phyloP scores from a whole-genome alignment of 2,113 vertebrate species.

The Colaptes auratus region DNA sequence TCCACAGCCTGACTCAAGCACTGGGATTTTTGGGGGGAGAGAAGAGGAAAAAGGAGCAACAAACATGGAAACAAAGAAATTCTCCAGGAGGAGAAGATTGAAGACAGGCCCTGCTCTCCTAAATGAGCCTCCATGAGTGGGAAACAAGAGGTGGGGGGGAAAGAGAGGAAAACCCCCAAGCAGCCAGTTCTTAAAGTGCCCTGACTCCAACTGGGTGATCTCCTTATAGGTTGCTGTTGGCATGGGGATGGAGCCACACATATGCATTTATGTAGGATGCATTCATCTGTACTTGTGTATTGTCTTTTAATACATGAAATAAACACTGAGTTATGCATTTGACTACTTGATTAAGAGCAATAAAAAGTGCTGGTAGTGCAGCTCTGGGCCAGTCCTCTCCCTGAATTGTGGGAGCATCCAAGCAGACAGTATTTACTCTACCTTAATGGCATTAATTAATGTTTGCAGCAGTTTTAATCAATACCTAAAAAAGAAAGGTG shows the following conservation, averaged over 20 bases:
- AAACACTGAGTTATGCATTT: not conserved
- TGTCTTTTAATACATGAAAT: not conserved
- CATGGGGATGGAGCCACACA: not conserved
- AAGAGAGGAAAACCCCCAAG: not conserved
- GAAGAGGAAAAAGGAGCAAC: not conserved
- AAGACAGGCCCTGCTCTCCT: too few relatives aligned
- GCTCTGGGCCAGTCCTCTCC: not conserved
- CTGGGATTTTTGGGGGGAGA: rapidly evolving
- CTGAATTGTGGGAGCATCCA: not conserved
- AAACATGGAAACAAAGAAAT: not conserved
- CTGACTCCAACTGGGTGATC: not conserved
- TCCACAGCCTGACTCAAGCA: rapidly evolving
- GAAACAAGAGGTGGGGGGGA: not conserved
- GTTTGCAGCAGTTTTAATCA: not conserved
- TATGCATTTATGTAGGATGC: not conserved
- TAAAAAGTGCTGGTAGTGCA: not conserved
- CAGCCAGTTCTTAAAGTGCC: not conserved
- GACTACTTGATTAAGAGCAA: not conserved
- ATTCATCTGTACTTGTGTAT: not conserved
- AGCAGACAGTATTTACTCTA: not conserved
- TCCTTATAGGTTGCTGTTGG: not conserved
- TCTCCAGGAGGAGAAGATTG: too few relatives aligned
- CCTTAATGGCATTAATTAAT: not conserved
- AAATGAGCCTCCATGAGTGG: not conserved
- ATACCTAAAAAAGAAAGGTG: not conserved